Percentiles rank a stretch among this genome's conserved stretches.
phyloP scores from a whole-genome alignment of 2,888 invertebrate genomes.

The Brachycybe producta region DNA sequence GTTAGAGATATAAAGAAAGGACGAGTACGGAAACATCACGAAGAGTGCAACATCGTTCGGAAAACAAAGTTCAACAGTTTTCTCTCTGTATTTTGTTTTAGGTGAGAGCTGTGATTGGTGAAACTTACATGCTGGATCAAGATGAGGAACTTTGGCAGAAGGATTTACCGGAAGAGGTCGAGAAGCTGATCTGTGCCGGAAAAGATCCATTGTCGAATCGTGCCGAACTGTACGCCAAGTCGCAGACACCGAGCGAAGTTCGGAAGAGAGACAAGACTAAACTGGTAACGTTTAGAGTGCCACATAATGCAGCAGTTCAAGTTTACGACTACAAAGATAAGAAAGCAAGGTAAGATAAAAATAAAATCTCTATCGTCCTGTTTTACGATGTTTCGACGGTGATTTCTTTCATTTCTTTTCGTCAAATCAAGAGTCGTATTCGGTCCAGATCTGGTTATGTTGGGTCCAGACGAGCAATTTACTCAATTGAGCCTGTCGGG shows the following conservation, averaged over 20 bases:
- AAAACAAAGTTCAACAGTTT: constrained; percentile 3
- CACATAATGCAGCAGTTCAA: constrained; percentile 41
- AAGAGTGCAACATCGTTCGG: neutral
- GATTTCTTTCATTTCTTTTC: neutral
- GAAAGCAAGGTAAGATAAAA: constrained; percentile 30
- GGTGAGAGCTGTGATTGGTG: constrained; percentile 37
- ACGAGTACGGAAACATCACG: constrained; percentile 20
- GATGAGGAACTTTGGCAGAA: constrained; percentile 31
- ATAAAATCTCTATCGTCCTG: neutral
- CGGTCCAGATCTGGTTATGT: constrained; percentile 42
- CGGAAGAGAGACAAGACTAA: constrained; percentile 30
- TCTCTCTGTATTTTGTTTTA: constrained; percentile 20
- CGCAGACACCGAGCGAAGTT: constrained; percentile 11
- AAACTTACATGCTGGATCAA: constrained; percentile 40
- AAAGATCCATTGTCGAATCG: constrained; percentile 38
- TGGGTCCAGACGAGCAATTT: constrained; percentile 41
- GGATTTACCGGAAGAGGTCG: constrained; percentile 34
- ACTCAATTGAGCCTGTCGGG: constrained; percentile 39
- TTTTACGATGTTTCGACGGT: neutral
- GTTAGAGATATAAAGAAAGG: constrained; percentile 36
- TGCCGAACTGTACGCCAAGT: constrained; percentile 22
- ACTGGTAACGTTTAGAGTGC: constrained; percentile 37
- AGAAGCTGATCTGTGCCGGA: constrained; percentile 26
- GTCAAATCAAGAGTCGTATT: constrained; percentile 35
- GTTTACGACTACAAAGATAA: constrained; percentile 42